These are phyloP conservation scores for Pantherophis guttatus DNA, from an alignment of 2,113 vertebrate genomes.

Conservation along the genomic window DNA sequence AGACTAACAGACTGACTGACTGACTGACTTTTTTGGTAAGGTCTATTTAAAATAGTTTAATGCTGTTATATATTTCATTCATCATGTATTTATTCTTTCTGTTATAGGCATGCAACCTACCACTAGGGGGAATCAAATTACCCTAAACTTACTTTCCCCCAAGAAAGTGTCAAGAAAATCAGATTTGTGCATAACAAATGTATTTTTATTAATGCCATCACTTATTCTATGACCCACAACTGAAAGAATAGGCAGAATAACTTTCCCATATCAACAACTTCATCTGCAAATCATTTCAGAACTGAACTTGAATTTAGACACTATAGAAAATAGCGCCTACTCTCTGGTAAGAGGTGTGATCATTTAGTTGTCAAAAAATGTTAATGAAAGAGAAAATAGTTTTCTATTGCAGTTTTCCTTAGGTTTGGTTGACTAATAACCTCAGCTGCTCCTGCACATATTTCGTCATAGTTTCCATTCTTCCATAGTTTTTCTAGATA, in stretches of 20 bases:
- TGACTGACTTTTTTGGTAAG: background rate
- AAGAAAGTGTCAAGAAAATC: background rate
- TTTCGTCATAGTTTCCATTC: conserved; percentile 15
- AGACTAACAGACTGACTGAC: background rate
- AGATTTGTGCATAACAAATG: background rate
- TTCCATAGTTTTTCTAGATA: background rate
- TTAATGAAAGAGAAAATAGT: background rate
- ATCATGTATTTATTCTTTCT: background rate
- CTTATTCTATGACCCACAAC: background rate
- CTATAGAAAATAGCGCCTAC: background rate
- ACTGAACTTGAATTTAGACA: background rate
- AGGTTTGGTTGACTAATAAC: background rate
- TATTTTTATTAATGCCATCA: background rate
- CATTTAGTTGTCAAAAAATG: background rate
- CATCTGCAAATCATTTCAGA: background rate
- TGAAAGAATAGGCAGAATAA: background rate
- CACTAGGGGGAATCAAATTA: conserved; percentile 1
- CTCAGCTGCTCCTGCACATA: conserved; percentile 14
- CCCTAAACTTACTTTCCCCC: background rate
- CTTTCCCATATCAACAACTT: background rate
- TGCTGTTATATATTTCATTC: background rate
- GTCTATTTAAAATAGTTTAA: background rate
- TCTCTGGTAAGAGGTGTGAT: background rate
- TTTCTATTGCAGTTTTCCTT: background rate
- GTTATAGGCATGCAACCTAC: background rate